Evolutionary conservation across 2,888 invertebrate genomes (phyloP), one percentile per base, ranked within the genome.

Genomic region (Chromoteleia sp.): DNA sequence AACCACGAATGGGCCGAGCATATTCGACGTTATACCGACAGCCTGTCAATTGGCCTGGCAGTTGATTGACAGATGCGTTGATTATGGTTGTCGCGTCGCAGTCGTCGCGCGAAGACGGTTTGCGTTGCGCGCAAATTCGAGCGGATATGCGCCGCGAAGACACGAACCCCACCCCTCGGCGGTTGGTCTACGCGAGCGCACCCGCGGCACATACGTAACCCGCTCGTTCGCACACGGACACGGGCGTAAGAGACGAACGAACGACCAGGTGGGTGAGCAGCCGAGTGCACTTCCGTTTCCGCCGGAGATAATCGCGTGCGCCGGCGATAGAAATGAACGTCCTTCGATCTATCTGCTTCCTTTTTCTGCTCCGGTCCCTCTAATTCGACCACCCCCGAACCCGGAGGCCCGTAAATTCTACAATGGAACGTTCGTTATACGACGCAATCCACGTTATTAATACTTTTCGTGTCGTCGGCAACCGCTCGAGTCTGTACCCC

Each of bases 221-320:
- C n/a, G n/a, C n/a, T n/a, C n/a, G n/a, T n/a, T n/a, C 43, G 45
- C 25, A 65, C 33, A 50, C 29, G 30, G 15, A 19, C 30, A 25
- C 56, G 45, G n/a, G n/a, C 12, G 54, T 50, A 54, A 48, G 48
- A 67, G 61, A 65, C 81, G 82, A 83, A 84, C 76, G 84, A 85
- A 82, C 81, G 85, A 86, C 90, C 89, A 91, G 90, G 90, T 91
- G 91, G 90, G 88, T 89, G 90, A 89, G 91, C 91, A 90, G 87
- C 88, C 87, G 88, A 91, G 89, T 90, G 88, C 86, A 87, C 89
- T 90, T 91, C 91, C 91, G 89, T 84, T 91, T 91, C 90, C 91
- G 90, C 87, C 84, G 86, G 86, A 89, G 89, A 90, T 90, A 91
- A 90, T 90, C 88, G 90, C 88, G 77, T 80, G 77, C 63, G 77